phyloP scores from a whole-genome alignment of 2,113 vertebrate genomes.

The Daubentonia madagascariensis region DNA sequence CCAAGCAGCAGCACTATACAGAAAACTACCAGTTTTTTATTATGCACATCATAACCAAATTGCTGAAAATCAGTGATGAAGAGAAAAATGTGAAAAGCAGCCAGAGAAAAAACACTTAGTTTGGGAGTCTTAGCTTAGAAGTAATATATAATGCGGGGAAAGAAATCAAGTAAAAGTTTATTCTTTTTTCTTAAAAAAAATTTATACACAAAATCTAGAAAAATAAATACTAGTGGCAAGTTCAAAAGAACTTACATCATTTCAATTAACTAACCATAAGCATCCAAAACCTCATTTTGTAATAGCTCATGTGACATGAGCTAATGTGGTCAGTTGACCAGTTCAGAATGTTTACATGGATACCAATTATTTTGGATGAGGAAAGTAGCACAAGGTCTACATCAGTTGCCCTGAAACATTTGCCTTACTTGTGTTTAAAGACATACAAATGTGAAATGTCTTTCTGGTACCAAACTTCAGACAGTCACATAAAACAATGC shows the following conservation, averaged over 20 bases:
- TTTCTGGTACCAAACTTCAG: background rate
- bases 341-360: conserved; percentile 26
- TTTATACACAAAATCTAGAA: background rate
- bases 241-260: conserved; percentile 42
- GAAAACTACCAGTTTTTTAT: background rate
- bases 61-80: background rate
- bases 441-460: background rate
- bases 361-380: background rate
- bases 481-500: background rate
- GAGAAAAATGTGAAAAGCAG: conserved; percentile 2
- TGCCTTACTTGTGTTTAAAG: conserved; percentile 25
- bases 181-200: background rate
- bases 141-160: background rate
- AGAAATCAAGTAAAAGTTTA: background rate
- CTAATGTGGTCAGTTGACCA: background rate
- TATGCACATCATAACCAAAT: background rate
- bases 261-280: conserved; percentile 32
- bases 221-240: conserved; percentile 34
- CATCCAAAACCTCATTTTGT: background rate
- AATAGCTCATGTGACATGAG: conserved; percentile 45
- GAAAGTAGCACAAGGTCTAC: background rate
- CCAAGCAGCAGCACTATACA: background rate
- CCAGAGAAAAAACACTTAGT: background rate
- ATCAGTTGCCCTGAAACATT: background rate
- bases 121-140: background rate